These are phyloP conservation scores for Zaprionus tsacasi DNA, from an alignment of 1,140 invertebrate genomes.

Conservation along the genomic window DNA sequence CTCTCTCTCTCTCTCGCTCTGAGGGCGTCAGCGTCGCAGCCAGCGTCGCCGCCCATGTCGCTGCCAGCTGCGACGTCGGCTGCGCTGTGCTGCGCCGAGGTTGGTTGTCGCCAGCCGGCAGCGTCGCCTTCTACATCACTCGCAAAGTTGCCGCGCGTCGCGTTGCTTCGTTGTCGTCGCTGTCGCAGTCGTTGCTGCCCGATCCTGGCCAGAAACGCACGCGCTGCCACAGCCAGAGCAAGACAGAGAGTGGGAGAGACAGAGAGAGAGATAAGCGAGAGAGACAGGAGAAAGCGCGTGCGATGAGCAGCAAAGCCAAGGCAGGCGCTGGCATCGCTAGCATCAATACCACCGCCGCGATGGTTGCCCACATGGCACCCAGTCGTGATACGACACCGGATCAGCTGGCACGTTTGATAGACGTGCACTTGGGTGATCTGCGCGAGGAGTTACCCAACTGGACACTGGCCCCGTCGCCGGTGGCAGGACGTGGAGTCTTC, in stretches of 20 bases:
- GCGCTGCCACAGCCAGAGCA: neutral
- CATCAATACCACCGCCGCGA: constrained; percentile 59
- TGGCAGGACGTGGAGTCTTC: constrained; percentile 86
- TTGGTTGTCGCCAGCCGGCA: constrained; percentile 42
- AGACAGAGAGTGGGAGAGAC: neutral
- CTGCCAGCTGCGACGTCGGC: neutral
- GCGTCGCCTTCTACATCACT: constrained; percentile 55
- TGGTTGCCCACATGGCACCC: constrained; percentile 72
- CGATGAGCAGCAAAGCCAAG: neutral
- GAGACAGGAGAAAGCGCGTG: neutral
- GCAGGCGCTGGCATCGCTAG: constrained; percentile 38
- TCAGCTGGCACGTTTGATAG: constrained; percentile 74
- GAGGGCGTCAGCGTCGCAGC: constrained; percentile 60
- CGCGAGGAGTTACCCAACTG: constrained; percentile 72
- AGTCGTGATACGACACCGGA: constrained; percentile 69
- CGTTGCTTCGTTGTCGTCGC: constrained; percentile 22
- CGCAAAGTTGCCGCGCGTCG: constrained; percentile 63
- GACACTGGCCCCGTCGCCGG: constrained; percentile 64
- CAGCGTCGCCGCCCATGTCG: constrained; percentile 13
- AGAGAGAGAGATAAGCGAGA: neutral
- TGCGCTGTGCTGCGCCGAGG: neutral
- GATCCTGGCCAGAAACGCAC: constrained; percentile 37
- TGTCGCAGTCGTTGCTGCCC: constrained; percentile 16
- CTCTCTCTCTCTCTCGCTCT: constrained; percentile 44
- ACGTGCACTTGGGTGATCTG: constrained; percentile 74